Base-by-base conservation (phyloP, 2,113 vertebrate genomes). In the Nycticorax nycticorax region DNA sequence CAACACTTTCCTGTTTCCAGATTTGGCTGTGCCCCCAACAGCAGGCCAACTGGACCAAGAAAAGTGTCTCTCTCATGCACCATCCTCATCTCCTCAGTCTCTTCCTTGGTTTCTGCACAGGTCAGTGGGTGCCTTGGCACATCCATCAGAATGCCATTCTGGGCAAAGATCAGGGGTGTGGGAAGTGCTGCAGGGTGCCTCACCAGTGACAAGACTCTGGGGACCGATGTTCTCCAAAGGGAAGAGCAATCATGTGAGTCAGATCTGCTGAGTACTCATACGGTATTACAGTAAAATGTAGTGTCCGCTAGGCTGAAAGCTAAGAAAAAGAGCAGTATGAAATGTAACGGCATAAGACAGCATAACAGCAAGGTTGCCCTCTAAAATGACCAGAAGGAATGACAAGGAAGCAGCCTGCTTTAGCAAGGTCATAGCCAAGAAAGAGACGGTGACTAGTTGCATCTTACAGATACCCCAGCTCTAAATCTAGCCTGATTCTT, bases 161-260 rank as follows among this genome's bases (percentile, higher is more conserved):
- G 37, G 20, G 48, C 68, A 87, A 71, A 81, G 45, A 16, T 75
- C 32, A 71, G 37, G 1, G 5, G 14, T 6, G 7, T 60, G 27
- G 30, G 8, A 86, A 52, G 20, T 35, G 33, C 43, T 4, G 4
- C 62, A 67, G 63, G 28, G 32, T 75, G 56, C n/a, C 75, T 72
- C 39, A 32, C 10, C 35, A 52, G 26, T 0, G 0, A 77, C 47
- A 73, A 45, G 16, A 57, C 15, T 47, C 3, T 20, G 32, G 33
- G 13, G 30, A 81, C 37, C 12, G 1, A 0, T 14, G 20, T 23
- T 87, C 30, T 57, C 17, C 60, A 75, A 81, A 77, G 41, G 18
- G 9, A 75, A 56, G 16, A 64, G 18, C n/a, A 43, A 8, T 24
- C 22, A 0, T 0, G 13, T 32, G 30, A 62, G 24, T 62, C 59